Evolutionary conservation across 2,113 vertebrate genomes (phyloP).

Genomic region (Typhlomys cinereus): DNA sequence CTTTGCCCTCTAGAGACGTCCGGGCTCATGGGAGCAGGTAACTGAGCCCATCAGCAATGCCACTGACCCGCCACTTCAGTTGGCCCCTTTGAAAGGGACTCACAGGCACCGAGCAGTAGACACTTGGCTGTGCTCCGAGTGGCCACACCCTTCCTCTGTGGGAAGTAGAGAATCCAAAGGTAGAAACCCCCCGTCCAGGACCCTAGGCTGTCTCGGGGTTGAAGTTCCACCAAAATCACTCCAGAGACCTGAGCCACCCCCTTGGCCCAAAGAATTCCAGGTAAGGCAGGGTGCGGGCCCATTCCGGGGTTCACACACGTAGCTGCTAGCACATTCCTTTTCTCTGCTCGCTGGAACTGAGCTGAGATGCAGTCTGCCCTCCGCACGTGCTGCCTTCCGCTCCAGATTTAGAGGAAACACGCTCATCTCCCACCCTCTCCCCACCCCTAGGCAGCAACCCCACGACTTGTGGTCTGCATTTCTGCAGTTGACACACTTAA

Average conservation of each 20-base stretch:
- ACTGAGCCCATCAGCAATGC: rapidly evolving
- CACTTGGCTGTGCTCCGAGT: background rate
- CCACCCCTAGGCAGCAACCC: background rate
- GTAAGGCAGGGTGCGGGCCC: background rate
- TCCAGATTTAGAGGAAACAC: background rate
- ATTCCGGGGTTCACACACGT: background rate
- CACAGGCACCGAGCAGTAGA: background rate
- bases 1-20: background rate
- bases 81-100: background rate
- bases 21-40: rapidly evolving
- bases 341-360: background rate
- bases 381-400: background rate
- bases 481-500: background rate
- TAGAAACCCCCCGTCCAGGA: background rate
- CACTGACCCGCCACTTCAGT: rapidly evolving
- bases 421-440: too few species aligned
- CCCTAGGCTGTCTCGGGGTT: background rate
- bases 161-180: background rate
- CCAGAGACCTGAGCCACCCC: background rate
- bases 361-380: background rate
- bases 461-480: rapidly evolving
- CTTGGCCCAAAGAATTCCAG: background rate
- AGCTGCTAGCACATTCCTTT: background rate
- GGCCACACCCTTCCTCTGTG: background rate
- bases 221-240: background rate